phyloP scores from a whole-genome alignment of 2,888 invertebrate species.

The Buathra laborator region DNA sequence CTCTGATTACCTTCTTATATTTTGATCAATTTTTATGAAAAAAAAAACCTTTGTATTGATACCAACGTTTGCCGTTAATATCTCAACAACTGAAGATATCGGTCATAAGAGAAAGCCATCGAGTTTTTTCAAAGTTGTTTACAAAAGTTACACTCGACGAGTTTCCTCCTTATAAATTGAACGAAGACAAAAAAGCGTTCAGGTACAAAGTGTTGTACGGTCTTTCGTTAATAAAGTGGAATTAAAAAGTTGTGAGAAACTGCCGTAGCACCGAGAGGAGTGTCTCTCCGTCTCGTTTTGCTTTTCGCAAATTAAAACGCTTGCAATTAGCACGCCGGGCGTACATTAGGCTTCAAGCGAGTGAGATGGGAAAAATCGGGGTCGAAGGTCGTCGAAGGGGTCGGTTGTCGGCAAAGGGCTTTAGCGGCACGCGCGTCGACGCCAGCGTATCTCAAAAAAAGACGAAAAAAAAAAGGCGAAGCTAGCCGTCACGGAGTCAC shows the following conservation, averaged over 20 bases:
- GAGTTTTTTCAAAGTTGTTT: background rate
- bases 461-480: slow-evolving; percentile 65
- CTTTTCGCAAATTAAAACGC: slow-evolving; percentile 80
- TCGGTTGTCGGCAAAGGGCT: slow-evolving; percentile 35
- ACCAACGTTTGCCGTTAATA: no score
- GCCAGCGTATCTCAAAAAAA: slow-evolving; percentile 56
- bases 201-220: background rate
- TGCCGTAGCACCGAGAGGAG: background rate
- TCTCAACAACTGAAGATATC: background rate
- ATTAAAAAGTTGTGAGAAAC: slow-evolving; percentile 33
- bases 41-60: no score
- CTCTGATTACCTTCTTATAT: no score
- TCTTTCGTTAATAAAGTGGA: slow-evolving; percentile 30
- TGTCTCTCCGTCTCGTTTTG: slow-evolving; percentile 35
- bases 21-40: no score
- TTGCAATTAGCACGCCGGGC: slow-evolving; percentile 79
- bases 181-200: background rate
- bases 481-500: slow-evolving; percentile 66
- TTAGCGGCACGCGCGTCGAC: slow-evolving; percentile 64
- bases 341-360: slow-evolving; percentile 71
- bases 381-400: slow-evolving; percentile 51
- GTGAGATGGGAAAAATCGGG: slow-evolving; percentile 48
- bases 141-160: background rate
- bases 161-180: background rate
- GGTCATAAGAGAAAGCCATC: background rate